Evolutionary conservation across 2,113 vertebrate genomes (phyloP).

Genomic region (Lates calcarifer): DNA sequence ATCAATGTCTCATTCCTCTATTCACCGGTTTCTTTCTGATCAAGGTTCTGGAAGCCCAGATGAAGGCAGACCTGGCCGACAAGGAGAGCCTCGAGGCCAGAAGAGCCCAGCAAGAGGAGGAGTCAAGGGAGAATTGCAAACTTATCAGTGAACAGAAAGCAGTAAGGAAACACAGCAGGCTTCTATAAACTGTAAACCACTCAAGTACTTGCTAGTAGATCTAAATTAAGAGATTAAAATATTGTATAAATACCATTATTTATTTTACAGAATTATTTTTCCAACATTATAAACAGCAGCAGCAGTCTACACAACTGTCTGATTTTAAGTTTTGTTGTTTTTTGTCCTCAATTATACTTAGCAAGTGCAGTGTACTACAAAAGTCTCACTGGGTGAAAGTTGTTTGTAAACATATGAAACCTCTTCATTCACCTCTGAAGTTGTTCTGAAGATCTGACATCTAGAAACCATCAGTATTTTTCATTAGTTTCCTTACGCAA

Average conservation of each 20-base stretch:
- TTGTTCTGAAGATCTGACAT: constrained; percentile 4
- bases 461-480: neutral
- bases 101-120: constrained; percentile 93
- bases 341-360: neutral
- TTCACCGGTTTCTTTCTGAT: constrained; percentile 31
- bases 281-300: neutral
- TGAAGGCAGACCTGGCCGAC: constrained; percentile 95
- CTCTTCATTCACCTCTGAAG: constrained; percentile 6
- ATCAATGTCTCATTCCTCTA: neutral
- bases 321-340: neutral
- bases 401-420: neutral
- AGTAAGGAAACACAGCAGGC: constrained; percentile 79
- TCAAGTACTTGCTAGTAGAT: neutral
- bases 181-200: neutral
- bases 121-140: constrained; percentile 94
- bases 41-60: constrained; percentile 95
- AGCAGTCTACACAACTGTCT: neutral
- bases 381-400: neutral
- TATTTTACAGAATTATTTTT: neutral
- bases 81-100: constrained; percentile 94
- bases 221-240: neutral
- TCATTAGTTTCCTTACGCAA: neutral
- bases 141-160: constrained; percentile 98
- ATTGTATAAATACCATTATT: neutral
- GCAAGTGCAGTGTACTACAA: neutral